phyloP scores from a whole-genome alignment of 2,113 vertebrate genomes.

The Petromus typicus region DNA sequence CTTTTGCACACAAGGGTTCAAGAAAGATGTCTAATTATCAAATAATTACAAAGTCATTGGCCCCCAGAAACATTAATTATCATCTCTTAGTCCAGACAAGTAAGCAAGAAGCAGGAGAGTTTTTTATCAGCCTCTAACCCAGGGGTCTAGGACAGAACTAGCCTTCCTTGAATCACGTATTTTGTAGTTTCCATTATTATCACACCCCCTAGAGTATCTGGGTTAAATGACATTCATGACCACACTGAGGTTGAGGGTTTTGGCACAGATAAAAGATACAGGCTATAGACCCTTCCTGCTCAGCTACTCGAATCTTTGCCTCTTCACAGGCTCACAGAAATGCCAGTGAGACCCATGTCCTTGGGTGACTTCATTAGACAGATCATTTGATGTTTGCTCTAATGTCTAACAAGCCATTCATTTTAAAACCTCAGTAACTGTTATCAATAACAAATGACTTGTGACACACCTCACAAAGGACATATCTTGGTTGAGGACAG shows the following conservation, averaged over 20 bases:
- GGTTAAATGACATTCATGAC: not conserved
- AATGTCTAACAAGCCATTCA: conserved; percentile 52
- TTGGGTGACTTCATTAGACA: not conserved
- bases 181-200: not conserved
- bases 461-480: not conserved
- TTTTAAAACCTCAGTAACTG: conserved; percentile 47
- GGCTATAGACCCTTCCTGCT: not conserved
- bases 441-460: conserved; percentile 36
- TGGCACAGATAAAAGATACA: not conserved
- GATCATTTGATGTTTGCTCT: conserved; percentile 3
- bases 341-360: not conserved
- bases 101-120: not conserved
- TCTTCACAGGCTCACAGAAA: not conserved
- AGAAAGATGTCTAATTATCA: not conserved
- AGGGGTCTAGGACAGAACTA: not conserved
- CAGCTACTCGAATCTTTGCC: not conserved
- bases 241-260: not conserved
- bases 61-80: not conserved
- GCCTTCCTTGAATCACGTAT: not conserved
- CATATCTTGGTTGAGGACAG: not conserved
- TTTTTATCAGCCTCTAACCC: not conserved
- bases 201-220: not conserved
- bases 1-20: not conserved
- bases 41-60: not conserved
- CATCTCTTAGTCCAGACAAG: not conserved